A percentile compares a stretch with the other conserved stretches of the same genome.
These are phyloP conservation scores for Andrena marginata DNA, from an alignment of 2,888 invertebrate species.

Conservation along the genomic window DNA sequence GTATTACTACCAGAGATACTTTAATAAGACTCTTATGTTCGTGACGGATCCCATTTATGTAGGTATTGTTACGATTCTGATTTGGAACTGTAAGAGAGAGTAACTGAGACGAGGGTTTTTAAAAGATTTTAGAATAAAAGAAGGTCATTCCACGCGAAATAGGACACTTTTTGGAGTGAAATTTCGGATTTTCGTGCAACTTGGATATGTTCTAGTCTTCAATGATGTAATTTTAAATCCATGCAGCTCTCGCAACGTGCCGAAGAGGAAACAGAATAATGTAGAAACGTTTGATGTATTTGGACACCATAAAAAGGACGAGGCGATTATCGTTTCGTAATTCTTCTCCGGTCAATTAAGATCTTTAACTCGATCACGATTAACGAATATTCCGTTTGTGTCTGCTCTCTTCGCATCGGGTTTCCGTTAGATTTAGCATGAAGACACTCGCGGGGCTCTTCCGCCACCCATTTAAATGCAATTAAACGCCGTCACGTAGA, in stretches of 20 bases:
- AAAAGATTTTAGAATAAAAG: too few species aligned
- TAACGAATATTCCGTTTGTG: constrained; percentile 66
- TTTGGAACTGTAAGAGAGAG: too few species aligned
- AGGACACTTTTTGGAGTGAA: too few species aligned
- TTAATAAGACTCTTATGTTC: too few species aligned
- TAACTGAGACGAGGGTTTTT: too few species aligned
- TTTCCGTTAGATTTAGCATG: constrained; percentile 51
- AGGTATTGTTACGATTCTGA: too few species aligned
- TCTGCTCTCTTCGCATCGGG: constrained; percentile 38
- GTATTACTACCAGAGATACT: too few species aligned
- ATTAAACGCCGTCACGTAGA: constrained; percentile 82
- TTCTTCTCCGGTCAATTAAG: constrained; percentile 66
- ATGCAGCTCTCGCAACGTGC: neutral
- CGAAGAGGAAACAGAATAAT: constrained; percentile 8
- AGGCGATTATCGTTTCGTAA: constrained; percentile 50
- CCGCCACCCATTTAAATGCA: constrained; percentile 76
- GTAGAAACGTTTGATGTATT: constrained; percentile 44
- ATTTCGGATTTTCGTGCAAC: too few species aligned
- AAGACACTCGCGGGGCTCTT: constrained; percentile 61
- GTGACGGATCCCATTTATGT: too few species aligned
- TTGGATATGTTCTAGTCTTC: too few species aligned
- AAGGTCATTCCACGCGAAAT: too few species aligned
- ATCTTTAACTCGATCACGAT: constrained; percentile 66
- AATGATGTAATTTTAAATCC: neutral
- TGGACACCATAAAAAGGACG: constrained; percentile 29